Conservation (phyloP, 2,888 invertebrate genomes). For the Drosophila quinaria region DNA sequence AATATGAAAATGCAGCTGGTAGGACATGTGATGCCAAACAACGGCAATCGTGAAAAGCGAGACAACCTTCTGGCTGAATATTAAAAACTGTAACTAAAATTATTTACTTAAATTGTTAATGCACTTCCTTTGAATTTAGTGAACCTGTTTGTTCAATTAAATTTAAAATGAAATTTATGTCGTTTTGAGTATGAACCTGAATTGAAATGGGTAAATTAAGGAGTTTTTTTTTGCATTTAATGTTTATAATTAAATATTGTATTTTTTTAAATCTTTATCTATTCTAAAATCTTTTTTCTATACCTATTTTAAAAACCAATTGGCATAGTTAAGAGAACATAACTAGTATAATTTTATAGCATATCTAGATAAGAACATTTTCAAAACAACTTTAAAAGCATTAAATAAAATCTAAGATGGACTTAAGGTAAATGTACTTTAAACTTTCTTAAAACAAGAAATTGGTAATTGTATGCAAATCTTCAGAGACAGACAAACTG, state of each 20-base stretch:
- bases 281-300: not conserved
- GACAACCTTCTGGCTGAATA: constrained; percentile 29
- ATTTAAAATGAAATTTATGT: not conserved
- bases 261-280: not conserved
- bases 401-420: not conserved
- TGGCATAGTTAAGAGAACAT: no score
- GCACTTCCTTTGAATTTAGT: not conserved
- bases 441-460: no score
- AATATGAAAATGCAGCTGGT: constrained; percentile 40
- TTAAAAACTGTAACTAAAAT: not conserved
- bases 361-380: not conserved
- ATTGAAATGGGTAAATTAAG: not conserved
- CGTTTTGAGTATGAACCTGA: not conserved
- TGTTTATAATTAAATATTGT: not conserved
- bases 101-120: not conserved
- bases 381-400: not conserved
- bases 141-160: not conserved
- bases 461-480: not conserved
- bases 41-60: not conserved
- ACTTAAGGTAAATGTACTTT: not conserved
- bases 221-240: no score
- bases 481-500: not conserved
- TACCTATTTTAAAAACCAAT: not conserved
- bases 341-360: not conserved
- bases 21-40: constrained; percentile 3